phyloP scores from a whole-genome alignment of 2,113 vertebrate genomes.

The Phalacrocorax aristotelis region DNA sequence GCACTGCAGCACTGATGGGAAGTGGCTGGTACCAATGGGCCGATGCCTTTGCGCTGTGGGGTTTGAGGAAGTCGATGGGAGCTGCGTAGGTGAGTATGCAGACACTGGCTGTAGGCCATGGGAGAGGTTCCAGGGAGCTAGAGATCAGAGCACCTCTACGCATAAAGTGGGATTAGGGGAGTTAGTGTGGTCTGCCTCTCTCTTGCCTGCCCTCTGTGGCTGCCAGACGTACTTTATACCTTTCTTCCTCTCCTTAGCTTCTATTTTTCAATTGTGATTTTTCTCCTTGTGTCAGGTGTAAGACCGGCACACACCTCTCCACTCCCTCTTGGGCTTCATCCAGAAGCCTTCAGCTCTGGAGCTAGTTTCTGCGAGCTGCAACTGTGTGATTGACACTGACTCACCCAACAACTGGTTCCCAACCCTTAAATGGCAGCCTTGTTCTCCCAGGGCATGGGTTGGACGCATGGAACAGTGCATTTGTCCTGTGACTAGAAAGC shows the following conservation, averaged over 20 bases:
- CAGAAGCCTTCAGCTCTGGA: slow-evolving; percentile 40
- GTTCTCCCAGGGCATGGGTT: not conserved
- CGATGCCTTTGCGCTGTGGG: slow-evolving; percentile 73
- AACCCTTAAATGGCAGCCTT: slow-evolving; percentile 1
- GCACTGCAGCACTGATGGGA: slow-evolving; percentile 75
- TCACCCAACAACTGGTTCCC: slow-evolving; percentile 32
- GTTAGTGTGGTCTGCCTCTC: not conserved
- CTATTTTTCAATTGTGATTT: not conserved
- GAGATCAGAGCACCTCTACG: slow-evolving; percentile 28
- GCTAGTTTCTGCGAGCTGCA: slow-evolving; percentile 36
- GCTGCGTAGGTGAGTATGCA: slow-evolving; percentile 67
- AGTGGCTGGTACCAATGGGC: slow-evolving; percentile 78
- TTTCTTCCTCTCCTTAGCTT: not conserved
- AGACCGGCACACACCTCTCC: slow-evolving; percentile 18
- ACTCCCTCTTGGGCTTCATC: slow-evolving; percentile 47
- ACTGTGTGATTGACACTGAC: slow-evolving; percentile 48
- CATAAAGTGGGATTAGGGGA: not conserved
- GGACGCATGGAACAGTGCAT: not conserved
- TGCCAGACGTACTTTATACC: not conserved
- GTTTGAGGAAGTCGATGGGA: slow-evolving; percentile 67
- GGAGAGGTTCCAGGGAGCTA: not conserved
- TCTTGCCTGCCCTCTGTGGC: not conserved
- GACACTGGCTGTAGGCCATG: slow-evolving; percentile 11
- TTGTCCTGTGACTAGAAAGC: not conserved
- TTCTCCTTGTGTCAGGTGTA: slow-evolving; percentile 28